Evolutionary conservation across 1,140 invertebrate genomes (phyloP), one percentile per base, ranked within the genome.

Genomic region (Meloidogyne exigua): DNA sequence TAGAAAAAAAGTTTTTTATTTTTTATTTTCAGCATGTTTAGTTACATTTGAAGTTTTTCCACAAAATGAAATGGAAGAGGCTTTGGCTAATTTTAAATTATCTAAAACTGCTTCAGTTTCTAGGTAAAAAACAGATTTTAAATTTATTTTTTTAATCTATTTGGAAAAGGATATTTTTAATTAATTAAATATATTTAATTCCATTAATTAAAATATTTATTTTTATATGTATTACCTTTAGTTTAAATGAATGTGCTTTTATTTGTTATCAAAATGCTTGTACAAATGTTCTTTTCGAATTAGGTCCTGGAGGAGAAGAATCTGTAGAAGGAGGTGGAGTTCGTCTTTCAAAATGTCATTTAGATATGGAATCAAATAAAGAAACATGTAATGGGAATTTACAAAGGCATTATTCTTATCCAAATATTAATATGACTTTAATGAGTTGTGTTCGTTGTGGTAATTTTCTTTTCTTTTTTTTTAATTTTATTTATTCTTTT

Each of bases 191-290:
- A 32, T 32, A 32, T 32, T 32, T 32, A 32, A 32, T 3, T 32
- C 2, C 7, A 32, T 32, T 32, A 3, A 32, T 32, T 32, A 32
- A n/a, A n/a, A n/a, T n/a, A n/a, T n/a, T n/a, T 32, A 32, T 32
- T 32, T 32, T 32, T 32, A 32, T 32, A n/a, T n/a, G n/a, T n/a
- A n/a, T n/a, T n/a, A n/a, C n/a, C n/a, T n/a, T n/a, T 18, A 82
- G 81, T 73, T 67, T 82, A 39, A 83, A 81, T 69, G 81, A 83
- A 65, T 82, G 80, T 70, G 80, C 80, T 5, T 83, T 73, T 64
- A 79, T 82, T 64, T 82, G 80, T 49, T 82, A 82, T 64, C 80
- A 82, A 70, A 82, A 82, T 49, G 77, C 81, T 25, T 82, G 80
- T 65, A 39, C 77, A 21, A 75, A 72, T 26, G 80, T 82, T 23